A percentile compares a stretch with the other conserved stretches of the same genome.
phyloP scores from a whole-genome alignment of 2,888 invertebrate genomes.

The Agrochola lychnidis region DNA sequence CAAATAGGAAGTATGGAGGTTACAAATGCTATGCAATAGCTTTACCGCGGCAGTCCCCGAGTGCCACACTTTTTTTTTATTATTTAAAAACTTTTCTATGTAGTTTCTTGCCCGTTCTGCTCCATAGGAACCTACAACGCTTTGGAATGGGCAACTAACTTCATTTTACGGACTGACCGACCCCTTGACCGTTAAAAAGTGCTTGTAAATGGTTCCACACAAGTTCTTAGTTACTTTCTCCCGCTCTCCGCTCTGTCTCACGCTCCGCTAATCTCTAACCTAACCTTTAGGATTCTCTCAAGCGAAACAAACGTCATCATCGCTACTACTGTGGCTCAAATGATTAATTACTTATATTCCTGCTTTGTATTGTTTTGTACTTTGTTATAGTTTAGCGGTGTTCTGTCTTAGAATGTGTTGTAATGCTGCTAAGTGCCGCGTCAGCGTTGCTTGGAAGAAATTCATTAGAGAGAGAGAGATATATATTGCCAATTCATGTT shows the following conservation, averaged over 20 bases:
- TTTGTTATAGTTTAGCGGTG: conserved; percentile 32
- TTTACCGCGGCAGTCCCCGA: too few species aligned
- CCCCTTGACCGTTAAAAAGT: not conserved
- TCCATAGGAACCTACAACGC: too few species aligned
- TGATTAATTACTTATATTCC: conserved; percentile 44
- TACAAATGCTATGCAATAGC: too few species aligned
- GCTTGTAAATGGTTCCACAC: not conserved
- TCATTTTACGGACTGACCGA: too few species aligned
- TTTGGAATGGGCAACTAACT: too few species aligned
- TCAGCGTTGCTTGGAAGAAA: conserved; percentile 15
- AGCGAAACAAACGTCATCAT: conserved; percentile 37
- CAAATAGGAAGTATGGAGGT: too few species aligned
- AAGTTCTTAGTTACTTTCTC: not conserved
- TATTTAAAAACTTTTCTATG: too few species aligned
- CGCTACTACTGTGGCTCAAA: conserved; percentile 32
- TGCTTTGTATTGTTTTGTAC: conserved; percentile 11
- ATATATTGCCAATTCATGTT: not conserved
- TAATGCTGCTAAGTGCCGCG: conserved; percentile 19
- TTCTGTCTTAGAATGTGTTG: conserved; percentile 16
- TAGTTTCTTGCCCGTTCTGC: too few species aligned
- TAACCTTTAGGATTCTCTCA: not conserved
- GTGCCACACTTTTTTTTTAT: too few species aligned
- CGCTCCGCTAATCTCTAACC: not conserved
- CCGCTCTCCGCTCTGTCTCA: not conserved
- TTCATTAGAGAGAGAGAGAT: not conserved